A percentile compares a stretch with the other conserved stretches of the same genome.
phyloP scores from a whole-genome alignment of 2,113 vertebrate genomes.

The Pterocles orientalis region DNA sequence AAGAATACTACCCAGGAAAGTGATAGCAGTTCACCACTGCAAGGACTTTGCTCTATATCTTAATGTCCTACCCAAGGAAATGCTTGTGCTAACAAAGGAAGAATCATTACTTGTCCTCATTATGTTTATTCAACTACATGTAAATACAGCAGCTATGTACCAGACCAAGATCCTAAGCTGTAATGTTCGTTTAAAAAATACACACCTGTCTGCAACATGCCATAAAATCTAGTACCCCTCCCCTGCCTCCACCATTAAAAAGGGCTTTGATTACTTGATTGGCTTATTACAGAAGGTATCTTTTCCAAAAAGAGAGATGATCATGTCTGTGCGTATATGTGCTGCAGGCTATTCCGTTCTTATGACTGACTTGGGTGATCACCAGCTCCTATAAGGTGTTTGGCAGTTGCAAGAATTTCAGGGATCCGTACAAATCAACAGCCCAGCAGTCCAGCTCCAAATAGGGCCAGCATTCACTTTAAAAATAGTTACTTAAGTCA shows the following conservation, averaged over 20 bases:
- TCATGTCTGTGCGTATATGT: accelerated
- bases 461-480: neutral
- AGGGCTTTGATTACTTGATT: neutral
- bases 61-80: neutral
- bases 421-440: neutral
- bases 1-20: neutral
- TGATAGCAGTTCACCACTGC: neutral
- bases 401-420: neutral
- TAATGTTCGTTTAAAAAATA: neutral
- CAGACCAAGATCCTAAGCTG: neutral
- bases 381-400: neutral
- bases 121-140: neutral
- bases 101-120: neutral
- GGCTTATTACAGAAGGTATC: neutral
- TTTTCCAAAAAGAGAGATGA: neutral
- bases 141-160: neutral
- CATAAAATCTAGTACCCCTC: neutral
- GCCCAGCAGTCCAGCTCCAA: neutral
- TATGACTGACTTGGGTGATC: neutral
- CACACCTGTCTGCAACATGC: neutral
- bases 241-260: neutral
- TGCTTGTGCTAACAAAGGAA: neutral
- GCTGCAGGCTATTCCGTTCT: neutral
- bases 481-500: neutral
- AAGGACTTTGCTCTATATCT: neutral